Evolutionary conservation across 2,797 vertebrate genomes (phyloP).

Genomic region (Protosalanx chinensis): DNA sequence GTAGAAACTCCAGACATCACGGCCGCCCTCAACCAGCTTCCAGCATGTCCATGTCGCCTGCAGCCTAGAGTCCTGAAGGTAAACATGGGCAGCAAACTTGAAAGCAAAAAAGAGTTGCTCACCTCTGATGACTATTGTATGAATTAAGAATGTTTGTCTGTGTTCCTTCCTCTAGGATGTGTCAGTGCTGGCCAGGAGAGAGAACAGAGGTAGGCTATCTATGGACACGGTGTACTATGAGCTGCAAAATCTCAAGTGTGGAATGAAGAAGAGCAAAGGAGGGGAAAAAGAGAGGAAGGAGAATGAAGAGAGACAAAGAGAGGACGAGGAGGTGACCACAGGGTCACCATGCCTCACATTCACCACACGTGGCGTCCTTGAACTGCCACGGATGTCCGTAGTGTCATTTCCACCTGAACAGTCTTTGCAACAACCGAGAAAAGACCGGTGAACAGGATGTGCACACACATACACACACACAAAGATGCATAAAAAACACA

Average conservation of each 20-base stretch:
- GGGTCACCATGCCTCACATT: background rate
- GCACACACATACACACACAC: background rate
- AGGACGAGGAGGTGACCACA: background rate
- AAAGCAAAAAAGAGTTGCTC: background rate
- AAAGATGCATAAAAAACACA: background rate
- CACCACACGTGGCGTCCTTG: background rate
- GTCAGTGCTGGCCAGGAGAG: conserved; percentile 78
- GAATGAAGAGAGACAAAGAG: too few relatives aligned
- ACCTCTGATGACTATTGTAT: background rate
- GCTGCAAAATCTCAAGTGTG: background rate
- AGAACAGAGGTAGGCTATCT: conserved; percentile 83
- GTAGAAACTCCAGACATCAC: conserved; percentile 92
- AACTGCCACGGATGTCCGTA: background rate
- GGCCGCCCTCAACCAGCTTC: conserved; percentile 85
- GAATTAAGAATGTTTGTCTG: background rate
- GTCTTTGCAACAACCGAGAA: background rate
- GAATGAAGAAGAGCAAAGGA: background rate
- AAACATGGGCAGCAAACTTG: conserved; percentile 1
- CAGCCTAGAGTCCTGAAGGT: conserved; percentile 93
- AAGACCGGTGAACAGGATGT: background rate
- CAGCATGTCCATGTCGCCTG: conserved; percentile 89
- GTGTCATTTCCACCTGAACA: background rate
- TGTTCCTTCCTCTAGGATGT: conserved; percentile 76
- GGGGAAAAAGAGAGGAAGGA: background rate
- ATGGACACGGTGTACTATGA: conserved; percentile 4